Conservation (phyloP, 1,140 invertebrate genomes). For the Campoletis sonorensis region DNA sequence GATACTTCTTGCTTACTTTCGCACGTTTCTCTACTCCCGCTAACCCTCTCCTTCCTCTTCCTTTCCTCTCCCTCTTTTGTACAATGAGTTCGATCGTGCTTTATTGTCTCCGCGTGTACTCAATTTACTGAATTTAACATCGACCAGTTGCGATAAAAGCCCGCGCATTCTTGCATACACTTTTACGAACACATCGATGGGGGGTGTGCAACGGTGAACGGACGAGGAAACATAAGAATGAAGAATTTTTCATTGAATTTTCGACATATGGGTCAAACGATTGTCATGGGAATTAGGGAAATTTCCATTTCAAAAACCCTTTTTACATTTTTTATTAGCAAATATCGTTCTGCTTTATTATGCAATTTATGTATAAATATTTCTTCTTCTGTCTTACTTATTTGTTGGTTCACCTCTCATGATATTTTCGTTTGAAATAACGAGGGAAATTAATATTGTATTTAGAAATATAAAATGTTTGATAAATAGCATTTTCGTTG, state of each 20-base stretch:
- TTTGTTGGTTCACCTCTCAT: background rate
- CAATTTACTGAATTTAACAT: conserved; percentile 37
- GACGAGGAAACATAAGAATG: background rate
- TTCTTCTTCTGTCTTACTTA: too few species aligned
- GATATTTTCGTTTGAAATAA: background rate
- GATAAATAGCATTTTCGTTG: background rate
- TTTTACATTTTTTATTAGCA: too few species aligned
- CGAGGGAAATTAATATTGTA: background rate
- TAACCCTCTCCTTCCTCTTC: background rate
- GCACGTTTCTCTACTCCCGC: conserved; percentile 42
- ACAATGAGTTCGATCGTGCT: conserved; percentile 42
- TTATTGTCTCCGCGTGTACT: conserved; percentile 34
- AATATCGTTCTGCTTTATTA: too few species aligned
- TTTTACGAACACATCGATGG: background rate
- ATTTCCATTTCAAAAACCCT: too few species aligned
- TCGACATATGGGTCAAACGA: too few species aligned
- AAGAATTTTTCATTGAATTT: too few species aligned
- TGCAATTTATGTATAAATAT: too few species aligned
- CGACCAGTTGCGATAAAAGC: conserved; percentile 35
- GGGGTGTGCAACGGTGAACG: background rate
- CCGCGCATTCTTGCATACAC: conserved; percentile 26
- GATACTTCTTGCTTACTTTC: conserved; percentile 51
- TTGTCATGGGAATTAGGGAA: too few species aligned
- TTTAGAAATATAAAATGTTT: background rate
- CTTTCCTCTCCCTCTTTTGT: conserved; percentile 13